These are phyloP conservation scores for Megaceryle alcyon DNA, from an alignment of 2,797 vertebrate species.

Conservation along the genomic window DNA sequence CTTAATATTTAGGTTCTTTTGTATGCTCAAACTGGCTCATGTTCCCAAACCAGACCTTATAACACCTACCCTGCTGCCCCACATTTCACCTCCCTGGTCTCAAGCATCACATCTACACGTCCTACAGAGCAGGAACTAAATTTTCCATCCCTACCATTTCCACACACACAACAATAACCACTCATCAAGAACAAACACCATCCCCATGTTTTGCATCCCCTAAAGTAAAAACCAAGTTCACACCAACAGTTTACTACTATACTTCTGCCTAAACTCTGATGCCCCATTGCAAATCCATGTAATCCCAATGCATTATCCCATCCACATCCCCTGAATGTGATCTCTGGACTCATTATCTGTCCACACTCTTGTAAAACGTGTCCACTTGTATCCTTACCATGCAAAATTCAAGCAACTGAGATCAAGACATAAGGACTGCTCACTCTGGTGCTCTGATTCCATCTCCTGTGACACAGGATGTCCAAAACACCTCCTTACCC, in stretches of 20 bases:
- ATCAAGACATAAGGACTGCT: neutral
- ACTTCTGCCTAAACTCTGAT: neutral
- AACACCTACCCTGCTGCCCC: neutral
- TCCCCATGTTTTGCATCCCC: neutral
- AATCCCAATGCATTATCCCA: neutral
- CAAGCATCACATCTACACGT: rapidly evolving
- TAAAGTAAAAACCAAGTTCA: neutral
- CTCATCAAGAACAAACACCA: neutral
- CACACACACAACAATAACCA: rapidly evolving
- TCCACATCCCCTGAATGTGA: rapidly evolving
- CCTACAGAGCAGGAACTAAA: neutral
- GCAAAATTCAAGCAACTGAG: neutral
- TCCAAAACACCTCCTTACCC: neutral
- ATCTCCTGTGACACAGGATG: neutral
- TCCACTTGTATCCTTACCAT: neutral
- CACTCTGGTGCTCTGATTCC: neutral
- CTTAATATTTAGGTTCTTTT: neutral
- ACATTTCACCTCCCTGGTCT: neutral
- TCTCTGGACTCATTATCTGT: neutral
- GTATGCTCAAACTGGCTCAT: neutral
- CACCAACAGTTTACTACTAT: neutral
- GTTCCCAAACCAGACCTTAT: neutral
- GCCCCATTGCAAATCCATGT: neutral
- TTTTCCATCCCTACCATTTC: neutral
- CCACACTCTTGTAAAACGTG: neutral